Conservation (phyloP, 1,140 invertebrate species). For the Drosophila tani region DNA sequence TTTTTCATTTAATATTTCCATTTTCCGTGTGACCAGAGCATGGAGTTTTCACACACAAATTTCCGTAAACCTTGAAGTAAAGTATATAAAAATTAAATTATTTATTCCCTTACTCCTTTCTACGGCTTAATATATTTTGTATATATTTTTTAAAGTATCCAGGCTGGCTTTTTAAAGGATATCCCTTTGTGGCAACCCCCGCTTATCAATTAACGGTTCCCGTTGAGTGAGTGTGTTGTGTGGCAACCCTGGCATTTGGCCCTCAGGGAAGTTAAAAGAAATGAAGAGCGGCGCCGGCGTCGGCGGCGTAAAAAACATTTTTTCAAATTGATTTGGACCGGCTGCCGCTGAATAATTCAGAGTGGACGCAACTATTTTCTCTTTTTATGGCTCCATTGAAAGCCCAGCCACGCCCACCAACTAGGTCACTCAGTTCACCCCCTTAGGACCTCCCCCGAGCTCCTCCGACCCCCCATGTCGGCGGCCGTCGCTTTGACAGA, state of each 20-base stretch:
- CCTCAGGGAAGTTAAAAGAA: not conserved
- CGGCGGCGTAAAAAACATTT: conserved; percentile 14
- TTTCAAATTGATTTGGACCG: conserved; percentile 42
- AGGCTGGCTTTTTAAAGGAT: too few relatives aligned
- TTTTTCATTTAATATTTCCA: not conserved
- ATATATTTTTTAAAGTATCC: too few relatives aligned
- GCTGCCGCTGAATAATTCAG: conserved; percentile 50
- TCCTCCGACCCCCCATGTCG: not conserved
- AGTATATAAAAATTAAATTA: too few relatives aligned
- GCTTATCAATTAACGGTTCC: conserved; percentile 15
- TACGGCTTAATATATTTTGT: too few relatives aligned
- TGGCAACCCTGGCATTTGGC: conserved; percentile 7
- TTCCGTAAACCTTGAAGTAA: too few relatives aligned
- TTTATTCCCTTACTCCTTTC: too few relatives aligned
- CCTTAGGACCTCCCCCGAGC: not conserved
- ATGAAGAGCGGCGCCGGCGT: not conserved
- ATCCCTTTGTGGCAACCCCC: not conserved
- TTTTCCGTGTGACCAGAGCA: not conserved
- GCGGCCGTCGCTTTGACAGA: not conserved
- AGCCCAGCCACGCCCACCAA: conserved; percentile 22
- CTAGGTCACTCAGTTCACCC: conserved; percentile 10
- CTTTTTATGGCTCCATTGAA: conserved; percentile 59
- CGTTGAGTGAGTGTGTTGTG: not conserved
- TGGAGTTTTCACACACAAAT: too few relatives aligned
- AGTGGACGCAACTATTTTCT: conserved; percentile 56